phyloP scores from a whole-genome alignment of 2,888 invertebrate species.

The Junonia oenone region DNA sequence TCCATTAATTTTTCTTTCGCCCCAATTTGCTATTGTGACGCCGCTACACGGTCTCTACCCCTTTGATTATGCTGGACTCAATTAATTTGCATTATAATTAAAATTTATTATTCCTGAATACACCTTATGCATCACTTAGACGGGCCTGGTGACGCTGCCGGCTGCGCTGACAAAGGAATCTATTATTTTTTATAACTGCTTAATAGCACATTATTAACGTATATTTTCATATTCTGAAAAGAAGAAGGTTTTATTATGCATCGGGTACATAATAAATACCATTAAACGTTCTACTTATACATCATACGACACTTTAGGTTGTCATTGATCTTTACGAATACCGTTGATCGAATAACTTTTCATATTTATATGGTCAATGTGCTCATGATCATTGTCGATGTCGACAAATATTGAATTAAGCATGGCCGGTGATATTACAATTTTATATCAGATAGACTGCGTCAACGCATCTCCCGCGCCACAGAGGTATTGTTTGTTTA shows the following conservation, averaged over 20 bases:
- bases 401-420: slow-evolving; percentile 58
- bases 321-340: neutral
- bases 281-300: neutral
- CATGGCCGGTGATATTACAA: slow-evolving; percentile 55
- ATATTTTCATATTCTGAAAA: neutral
- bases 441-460: slow-evolving; percentile 49
- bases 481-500: slow-evolving; percentile 14
- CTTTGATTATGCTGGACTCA: slow-evolving; percentile 75
- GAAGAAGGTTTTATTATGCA: neutral
- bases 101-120: slow-evolving; percentile 61
- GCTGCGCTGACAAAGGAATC: slow-evolving; percentile 24
- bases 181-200: slow-evolving; percentile 17
- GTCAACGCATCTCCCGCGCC: slow-evolving; percentile 37
- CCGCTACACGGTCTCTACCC: slow-evolving; percentile 72
- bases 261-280: neutral
- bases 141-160: slow-evolving; percentile 9
- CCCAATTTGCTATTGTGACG: slow-evolving; percentile 80
- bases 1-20: slow-evolving; percentile 80
- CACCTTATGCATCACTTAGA: slow-evolving; percentile 27
- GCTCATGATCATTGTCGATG: slow-evolving; percentile 30
- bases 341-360: slow-evolving; percentile 18
- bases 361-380: slow-evolving; percentile 27
- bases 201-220: slow-evolving; percentile 11
- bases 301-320: neutral
- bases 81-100: slow-evolving; percentile 77